Conservation (phyloP, 2,888 invertebrate species). For the Notodonta dromedarius region DNA sequence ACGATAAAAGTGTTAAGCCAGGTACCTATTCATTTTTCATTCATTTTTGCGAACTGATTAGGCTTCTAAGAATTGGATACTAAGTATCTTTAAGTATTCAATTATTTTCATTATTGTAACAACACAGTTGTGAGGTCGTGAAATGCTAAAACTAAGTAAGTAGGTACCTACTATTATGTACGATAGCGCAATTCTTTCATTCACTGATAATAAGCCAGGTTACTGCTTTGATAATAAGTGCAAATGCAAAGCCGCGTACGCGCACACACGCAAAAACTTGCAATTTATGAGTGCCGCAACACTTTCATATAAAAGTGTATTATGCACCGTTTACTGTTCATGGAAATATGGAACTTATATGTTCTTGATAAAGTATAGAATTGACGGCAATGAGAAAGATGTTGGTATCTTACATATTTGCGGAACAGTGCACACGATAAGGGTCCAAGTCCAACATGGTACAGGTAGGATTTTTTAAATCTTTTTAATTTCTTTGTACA, state of each 20-base stretch:
- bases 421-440: not conserved
- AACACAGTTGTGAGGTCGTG: not conserved
- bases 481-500: constrained; percentile 31
- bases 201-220: constrained; percentile 19
- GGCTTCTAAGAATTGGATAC: no score
- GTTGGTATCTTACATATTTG: not conserved
- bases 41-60: no score
- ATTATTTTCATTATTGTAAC: no score
- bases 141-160: not conserved
- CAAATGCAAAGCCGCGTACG: constrained; percentile 13
- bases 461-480: constrained; percentile 46
- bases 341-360: not conserved
- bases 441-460: constrained; percentile 4
- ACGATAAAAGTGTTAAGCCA: no score
- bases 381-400: not conserved
- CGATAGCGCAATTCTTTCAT: constrained; percentile 14
- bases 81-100: no score
- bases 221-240: constrained; percentile 20
- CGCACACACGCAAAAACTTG: constrained; percentile 5
- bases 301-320: not conserved
- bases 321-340: not conserved
- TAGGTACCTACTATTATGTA: constrained; percentile 5
- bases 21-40: no score
- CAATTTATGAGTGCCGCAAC: constrained; percentile 6
- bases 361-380: not conserved